Conservation (phyloP, 2,888 invertebrate genomes). For the Clitarchus hookeri region DNA sequence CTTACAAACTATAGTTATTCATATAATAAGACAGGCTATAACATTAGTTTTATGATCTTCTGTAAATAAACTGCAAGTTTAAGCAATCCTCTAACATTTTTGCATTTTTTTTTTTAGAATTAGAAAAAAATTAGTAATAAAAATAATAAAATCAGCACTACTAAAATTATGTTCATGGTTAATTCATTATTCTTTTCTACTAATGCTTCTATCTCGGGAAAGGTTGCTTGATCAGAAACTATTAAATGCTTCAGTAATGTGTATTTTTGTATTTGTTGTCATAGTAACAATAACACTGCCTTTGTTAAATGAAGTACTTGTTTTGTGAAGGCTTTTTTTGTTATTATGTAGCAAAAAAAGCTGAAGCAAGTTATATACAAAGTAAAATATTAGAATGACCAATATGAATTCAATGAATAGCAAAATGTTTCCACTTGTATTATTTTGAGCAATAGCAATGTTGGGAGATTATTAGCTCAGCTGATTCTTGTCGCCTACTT, state of each 20-base stretch:
- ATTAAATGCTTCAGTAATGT: background rate
- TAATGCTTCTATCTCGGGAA: background rate
- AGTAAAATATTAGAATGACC: too few species aligned
- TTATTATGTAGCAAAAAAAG: background rate
- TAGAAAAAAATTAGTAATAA: background rate
- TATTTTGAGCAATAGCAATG: background rate
- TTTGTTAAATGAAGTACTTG: background rate
- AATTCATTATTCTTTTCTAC: background rate
- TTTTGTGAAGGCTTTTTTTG: background rate
- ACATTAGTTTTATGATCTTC: background rate
- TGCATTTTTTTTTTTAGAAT: background rate
- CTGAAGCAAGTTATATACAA: too few species aligned
- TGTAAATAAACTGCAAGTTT: background rate
- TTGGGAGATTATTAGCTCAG: background rate
- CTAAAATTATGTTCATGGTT: background rate
- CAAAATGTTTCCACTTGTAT: background rate
- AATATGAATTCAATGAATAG: too few species aligned
- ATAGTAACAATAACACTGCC: background rate
- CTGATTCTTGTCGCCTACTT: background rate
- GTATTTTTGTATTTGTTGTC: background rate
- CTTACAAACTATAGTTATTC: background rate
- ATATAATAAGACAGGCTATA: background rate
- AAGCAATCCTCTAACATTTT: background rate
- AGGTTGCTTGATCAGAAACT: background rate
- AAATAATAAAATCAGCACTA: background rate